phyloP scores from a whole-genome alignment of 2,888 invertebrate genomes.

The Parochlus steinenii region DNA sequence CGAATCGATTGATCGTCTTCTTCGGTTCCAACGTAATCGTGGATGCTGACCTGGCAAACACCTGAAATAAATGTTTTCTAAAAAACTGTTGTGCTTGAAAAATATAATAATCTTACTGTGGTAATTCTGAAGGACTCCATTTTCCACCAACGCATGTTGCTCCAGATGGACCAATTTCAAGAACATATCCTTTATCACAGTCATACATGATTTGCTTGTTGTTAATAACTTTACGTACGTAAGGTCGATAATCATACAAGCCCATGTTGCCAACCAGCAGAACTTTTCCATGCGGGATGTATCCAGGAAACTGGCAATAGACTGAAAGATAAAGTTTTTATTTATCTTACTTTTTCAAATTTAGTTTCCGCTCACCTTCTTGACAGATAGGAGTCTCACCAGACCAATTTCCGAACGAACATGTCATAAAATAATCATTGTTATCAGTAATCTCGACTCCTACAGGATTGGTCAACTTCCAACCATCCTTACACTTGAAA shows the following conservation, averaged over 20 bases:
- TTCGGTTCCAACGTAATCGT: constrained; percentile 62
- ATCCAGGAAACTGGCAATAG: constrained; percentile 85
- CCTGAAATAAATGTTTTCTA: constrained; percentile 25
- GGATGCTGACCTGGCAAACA: constrained; percentile 80
- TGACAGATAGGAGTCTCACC: constrained; percentile 75
- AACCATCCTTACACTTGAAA: constrained; percentile 90
- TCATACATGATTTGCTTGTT: constrained; percentile 94
- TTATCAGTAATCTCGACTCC: constrained; percentile 31
- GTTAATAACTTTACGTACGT: constrained; percentile 78
- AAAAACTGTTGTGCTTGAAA: not conserved
- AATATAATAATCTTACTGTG: constrained; percentile 36
- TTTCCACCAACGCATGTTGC: constrained; percentile 89
- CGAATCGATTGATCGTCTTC: constrained; percentile 29
- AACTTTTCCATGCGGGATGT: constrained; percentile 76
- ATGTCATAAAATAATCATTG: constrained; percentile 56
- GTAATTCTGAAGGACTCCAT: constrained; percentile 81
- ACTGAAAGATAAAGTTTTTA: constrained; percentile 35
- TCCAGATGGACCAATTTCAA: constrained; percentile 76
- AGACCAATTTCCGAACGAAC: constrained; percentile 90
- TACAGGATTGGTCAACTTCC: constrained; percentile 51
- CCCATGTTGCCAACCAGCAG: constrained; percentile 91
- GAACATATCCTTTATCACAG: constrained; percentile 78
- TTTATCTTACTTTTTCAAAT: constrained; percentile 6
- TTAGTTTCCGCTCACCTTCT: constrained; percentile 36
- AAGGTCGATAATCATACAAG: constrained; percentile 83